Evolutionary conservation across 1,140 invertebrate species (phyloP), one percentile per base, ranked within the genome.

Genomic region (Metopolophium dirhodum): DNA sequence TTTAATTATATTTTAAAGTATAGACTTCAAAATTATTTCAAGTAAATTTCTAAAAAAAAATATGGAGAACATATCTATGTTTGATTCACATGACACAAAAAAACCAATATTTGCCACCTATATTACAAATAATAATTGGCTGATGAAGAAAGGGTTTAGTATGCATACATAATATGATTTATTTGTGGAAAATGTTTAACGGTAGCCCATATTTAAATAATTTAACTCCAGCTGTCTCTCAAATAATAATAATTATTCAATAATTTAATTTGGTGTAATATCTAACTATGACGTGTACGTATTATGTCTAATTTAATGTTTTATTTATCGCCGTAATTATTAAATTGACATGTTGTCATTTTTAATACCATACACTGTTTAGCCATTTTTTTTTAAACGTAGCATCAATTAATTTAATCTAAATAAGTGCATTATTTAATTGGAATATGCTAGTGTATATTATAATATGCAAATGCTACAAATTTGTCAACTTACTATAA

Each of bases 201-300:
- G 14, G 4, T 77, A 77, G 61, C n/a, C 6, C n/a, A 23, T 77
- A n/a, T 77, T 77, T 77, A 77, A 77, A 77, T 77, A 77, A n/a
- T 77, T n/a, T 18, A n/a, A 68, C 14, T 26, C 61, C 61, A 30
- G 26, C 57, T 77, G 4, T 77, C 30, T n/a, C n/a, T 77, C 61
- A 77, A 77, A 77, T n/a, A n/a, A 68, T n/a, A 68, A 77, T 77
- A 20, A 77, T 77, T n/a, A n/a, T 77, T 77, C n/a, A 77, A 77
- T 77, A 77, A 77, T n/a, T 77, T n/a, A n/a, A n/a, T 77, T 77
- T 77, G 30, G 4, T 77, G 14, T 77, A 77, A 77, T 77, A 77
- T n/a, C 30, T 77, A 77, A 18, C 14, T n/a, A n/a, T 77, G 61
- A n/a, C 30, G 30, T 6, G 14, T 18, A 77, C n/a, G 14, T 77